Percentiles rank a stretch among this genome's conserved stretches.
Conservation (phyloP, 2,888 invertebrate species). For the Sicus ferrugineus region DNA sequence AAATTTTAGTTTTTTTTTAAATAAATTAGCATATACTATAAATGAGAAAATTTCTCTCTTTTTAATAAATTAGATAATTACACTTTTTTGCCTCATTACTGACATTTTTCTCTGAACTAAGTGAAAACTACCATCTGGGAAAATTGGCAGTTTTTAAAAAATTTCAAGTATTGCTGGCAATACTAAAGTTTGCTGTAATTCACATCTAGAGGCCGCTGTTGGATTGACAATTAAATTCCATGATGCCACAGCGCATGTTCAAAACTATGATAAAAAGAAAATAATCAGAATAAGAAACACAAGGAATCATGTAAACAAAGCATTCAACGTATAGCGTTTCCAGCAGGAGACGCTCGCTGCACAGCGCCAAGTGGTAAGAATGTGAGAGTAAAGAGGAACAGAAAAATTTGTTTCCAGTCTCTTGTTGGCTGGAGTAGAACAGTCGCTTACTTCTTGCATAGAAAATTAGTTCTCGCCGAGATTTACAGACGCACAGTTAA, state of each 20-base stretch:
- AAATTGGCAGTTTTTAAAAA: no score
- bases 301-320: slow-evolving; percentile 15
- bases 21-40: no score
- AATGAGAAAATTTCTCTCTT: no score
- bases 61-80: no score
- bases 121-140: no score
- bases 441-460: background rate
- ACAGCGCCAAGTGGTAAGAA: slow-evolving; percentile 16
- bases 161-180: no score
- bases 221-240: slow-evolving; percentile 7
- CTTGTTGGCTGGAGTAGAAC: slow-evolving; percentile 13
- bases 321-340: background rate
- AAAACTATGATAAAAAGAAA: no score
- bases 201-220: slow-evolving; percentile 10
- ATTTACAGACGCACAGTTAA: slow-evolving; percentile 26
- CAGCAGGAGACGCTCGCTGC: background rate
- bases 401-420: slow-evolving; percentile 2
- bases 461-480: slow-evolving; percentile 21
- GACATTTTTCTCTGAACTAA: no score
- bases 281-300: background rate
- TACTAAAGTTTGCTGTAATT: background rate
- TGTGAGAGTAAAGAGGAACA: slow-evolving; percentile 1
- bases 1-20: no score
- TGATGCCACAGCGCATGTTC: slow-evolving; percentile 20
- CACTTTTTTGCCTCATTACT: no score